Percentiles rank a stretch among this genome's conserved stretches.
Evolutionary conservation across 2,888 invertebrate species (phyloP).

Genomic region (Caenorhabditis afra): DNA sequence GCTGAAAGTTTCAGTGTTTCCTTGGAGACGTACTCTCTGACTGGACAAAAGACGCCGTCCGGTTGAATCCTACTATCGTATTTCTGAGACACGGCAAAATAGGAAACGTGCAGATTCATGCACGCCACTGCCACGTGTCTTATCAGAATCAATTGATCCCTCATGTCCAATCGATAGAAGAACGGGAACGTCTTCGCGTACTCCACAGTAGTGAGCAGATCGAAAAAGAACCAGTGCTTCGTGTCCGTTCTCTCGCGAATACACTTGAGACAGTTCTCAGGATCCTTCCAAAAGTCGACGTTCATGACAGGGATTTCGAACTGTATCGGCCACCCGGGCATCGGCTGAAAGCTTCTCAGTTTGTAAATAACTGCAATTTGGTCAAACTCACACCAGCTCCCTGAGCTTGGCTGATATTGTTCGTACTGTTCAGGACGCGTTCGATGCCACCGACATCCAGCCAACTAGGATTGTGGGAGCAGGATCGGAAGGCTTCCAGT

Average conservation of each 20-base stretch:
- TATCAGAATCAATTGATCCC: conserved; percentile 25
- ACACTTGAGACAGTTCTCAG: background rate
- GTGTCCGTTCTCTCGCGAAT: conserved; percentile 1
- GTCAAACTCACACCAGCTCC: no score
- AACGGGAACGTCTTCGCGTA: conserved; percentile 52
- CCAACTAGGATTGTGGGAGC: conserved; percentile 42
- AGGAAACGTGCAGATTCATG: conserved; percentile 53
- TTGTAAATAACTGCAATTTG: no score
- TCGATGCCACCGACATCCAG: conserved; percentile 11
- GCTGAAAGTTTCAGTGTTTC: conserved; percentile 38
- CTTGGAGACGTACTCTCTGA: conserved; percentile 11
- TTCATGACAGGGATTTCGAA: background rate
- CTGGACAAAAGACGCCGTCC: conserved; percentile 29
- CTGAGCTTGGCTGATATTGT: no score
- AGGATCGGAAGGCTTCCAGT: conserved; percentile 28
- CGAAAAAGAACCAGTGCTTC: conserved; percentile 46
- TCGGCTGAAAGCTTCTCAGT: conserved; percentile 11
- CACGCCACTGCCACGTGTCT: conserved; percentile 25
- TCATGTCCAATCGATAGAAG: conserved; percentile 19
- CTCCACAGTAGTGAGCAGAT: conserved; percentile 41
- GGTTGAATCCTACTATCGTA: conserved; percentile 38
- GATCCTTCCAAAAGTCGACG: background rate
- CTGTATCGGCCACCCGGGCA: conserved; percentile 25
- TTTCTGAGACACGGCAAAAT: conserved; percentile 21
- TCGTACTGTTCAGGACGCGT: background rate